phyloP scores from a whole-genome alignment of 2,797 vertebrate species.

The Eleutherodactylus coqui region DNA sequence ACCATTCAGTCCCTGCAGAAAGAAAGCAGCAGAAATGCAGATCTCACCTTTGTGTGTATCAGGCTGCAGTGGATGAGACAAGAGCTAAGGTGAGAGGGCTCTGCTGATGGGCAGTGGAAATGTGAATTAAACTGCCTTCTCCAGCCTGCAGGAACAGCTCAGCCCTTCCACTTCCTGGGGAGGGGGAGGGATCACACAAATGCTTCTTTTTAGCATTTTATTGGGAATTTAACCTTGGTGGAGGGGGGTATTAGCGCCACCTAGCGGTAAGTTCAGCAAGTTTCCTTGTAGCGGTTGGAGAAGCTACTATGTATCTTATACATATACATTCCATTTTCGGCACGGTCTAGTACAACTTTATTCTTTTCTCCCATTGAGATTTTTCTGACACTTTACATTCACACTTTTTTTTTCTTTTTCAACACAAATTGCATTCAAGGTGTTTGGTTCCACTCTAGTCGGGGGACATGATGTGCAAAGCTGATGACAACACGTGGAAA shows the following conservation, averaged over 20 bases:
- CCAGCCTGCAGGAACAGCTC: constrained; percentile 62
- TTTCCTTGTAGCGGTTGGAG: neutral
- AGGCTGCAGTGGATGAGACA: neutral
- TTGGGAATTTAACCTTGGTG: constrained; percentile 27
- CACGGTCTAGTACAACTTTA: neutral
- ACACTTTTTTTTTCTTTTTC: neutral
- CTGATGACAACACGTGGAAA: no score
- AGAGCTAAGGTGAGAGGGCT: neutral
- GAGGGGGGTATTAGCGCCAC: constrained; percentile 32
- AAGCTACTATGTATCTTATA: no score
- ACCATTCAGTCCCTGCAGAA: neutral
- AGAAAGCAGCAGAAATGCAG: neutral
- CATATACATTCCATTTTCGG: neutral
- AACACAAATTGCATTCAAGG: neutral
- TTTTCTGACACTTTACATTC: neutral
- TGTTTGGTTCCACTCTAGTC: no score
- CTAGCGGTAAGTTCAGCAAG: neutral
- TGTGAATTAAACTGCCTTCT: constrained; percentile 49
- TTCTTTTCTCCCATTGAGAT: neutral
- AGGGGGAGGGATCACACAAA: constrained; percentile 56
- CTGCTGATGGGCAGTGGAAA: constrained; percentile 24
- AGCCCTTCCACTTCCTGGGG: constrained; percentile 61
- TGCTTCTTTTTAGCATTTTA: constrained; percentile 52
- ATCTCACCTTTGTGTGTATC: constrained; percentile 23
- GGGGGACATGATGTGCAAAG: no score